These are phyloP conservation scores for Cinclus mexicanus DNA, from an alignment of 2,113 vertebrate species.

Conservation along the genomic window DNA sequence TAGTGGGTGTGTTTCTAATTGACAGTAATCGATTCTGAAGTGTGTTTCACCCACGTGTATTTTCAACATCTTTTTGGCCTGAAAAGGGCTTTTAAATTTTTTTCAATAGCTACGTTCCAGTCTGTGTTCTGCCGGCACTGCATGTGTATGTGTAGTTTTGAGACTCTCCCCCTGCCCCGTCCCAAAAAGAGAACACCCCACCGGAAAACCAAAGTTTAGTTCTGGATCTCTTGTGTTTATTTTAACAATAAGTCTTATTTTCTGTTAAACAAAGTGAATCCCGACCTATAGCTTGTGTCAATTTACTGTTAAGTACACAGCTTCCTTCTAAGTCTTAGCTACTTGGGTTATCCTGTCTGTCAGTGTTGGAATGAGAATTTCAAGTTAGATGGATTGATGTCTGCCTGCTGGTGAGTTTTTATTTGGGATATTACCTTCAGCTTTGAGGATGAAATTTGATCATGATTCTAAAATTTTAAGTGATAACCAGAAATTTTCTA, in stretches of 20 bases:
- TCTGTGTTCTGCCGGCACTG: neutral
- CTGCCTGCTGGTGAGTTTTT: neutral
- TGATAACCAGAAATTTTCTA: neutral
- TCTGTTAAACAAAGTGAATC: neutral
- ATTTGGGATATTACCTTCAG: neutral
- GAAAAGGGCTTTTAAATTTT: neutral
- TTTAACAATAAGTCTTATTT: neutral
- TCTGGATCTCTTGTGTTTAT: neutral
- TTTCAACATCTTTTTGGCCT: neutral
- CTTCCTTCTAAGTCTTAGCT: neutral
- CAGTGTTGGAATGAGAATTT: neutral
- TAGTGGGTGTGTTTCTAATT: neutral
- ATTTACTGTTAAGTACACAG: neutral
- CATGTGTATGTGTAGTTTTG: neutral
- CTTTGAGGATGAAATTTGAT: neutral
- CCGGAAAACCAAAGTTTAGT: rapidly evolving
- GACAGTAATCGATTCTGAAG: neutral
- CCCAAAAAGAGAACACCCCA: neutral
- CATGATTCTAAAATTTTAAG: neutral
- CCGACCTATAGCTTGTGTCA: rapidly evolving
- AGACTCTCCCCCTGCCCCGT: rapidly evolving
- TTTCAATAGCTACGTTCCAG: neutral
- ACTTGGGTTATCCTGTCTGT: rapidly evolving
- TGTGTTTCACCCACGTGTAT: neutral
- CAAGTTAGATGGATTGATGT: neutral